Percentiles rank a stretch among this genome's conserved stretches.
These are phyloP conservation scores for Meiosimyza decipiens DNA, from an alignment of 2,888 invertebrate genomes.

Conservation along the genomic window DNA sequence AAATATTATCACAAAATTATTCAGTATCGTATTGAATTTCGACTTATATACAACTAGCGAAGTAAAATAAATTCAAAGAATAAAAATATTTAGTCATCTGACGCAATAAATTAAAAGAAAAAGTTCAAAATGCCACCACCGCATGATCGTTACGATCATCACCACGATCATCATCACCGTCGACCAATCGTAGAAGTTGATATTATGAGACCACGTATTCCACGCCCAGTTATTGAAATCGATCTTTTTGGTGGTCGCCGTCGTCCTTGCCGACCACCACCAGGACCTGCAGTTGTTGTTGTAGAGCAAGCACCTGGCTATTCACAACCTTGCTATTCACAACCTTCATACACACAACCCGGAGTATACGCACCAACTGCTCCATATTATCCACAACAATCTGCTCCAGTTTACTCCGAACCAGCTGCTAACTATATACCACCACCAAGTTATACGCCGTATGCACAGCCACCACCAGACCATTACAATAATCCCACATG, in stretches of 20 bases:
- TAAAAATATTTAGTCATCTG: neutral
- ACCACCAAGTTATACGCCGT: neutral
- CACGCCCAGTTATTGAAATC: constrained; percentile 52
- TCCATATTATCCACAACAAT: too few species aligned
- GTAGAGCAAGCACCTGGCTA: constrained; percentile 45
- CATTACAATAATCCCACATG: constrained; percentile 55
- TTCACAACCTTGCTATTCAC: too few species aligned
- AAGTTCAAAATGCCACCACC: constrained; percentile 49
- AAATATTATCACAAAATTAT: too few species aligned
- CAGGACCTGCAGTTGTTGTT: constrained; percentile 48
- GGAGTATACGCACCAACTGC: too few species aligned
- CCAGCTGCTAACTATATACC: too few species aligned
- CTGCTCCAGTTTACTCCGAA: too few species aligned
- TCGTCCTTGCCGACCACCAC: constrained; percentile 39
- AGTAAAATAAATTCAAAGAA: too few species aligned
- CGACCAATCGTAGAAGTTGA: constrained; percentile 57
- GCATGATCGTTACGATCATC: constrained; percentile 36
- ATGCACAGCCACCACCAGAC: constrained; percentile 33
- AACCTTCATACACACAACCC: too few species aligned
- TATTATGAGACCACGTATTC: constrained; percentile 53
- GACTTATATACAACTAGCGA: too few species aligned
- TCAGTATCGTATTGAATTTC: too few species aligned
- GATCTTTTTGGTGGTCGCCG: constrained; percentile 41
- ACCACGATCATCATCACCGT: constrained; percentile 51
- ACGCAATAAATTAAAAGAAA: neutral